Base-by-base conservation (phyloP, 2,113 vertebrate species). In the Psophia crepitans region DNA sequence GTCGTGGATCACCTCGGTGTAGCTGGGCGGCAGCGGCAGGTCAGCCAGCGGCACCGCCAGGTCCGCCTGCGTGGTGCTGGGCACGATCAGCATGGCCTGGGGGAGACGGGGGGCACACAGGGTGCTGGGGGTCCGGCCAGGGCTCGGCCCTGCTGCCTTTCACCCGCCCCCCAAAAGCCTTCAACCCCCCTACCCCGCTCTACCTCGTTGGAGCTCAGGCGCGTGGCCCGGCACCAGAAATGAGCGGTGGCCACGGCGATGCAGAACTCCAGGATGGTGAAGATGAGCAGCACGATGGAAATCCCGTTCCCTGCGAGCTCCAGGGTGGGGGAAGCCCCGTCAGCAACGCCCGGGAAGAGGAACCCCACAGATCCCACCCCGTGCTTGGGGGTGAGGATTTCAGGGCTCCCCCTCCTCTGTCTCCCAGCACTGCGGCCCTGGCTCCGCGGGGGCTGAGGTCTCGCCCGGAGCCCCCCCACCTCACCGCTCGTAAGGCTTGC, bases 221-320 rank as follows among this genome's bases (percentile, higher is more conserved):
- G 91, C 2, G 95, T 90, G 61, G 95, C 95, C 46, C 96, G 87
- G 88, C 93, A 97, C 90, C 89, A 95, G 70, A 97, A 97, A 23
- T 87, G 82, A 7, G 95, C 93, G 0, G 97, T 96, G 78, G 93
- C 91, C 43, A 97, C 87, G 0, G 95, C 97, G 1, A 95, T 96
- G 91, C 95, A 97, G 91, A 97, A 94, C 71, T 97, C 96, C 84
- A 97, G 96, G 82, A 97, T 26, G 56, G 96, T 95, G 86, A 97
- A 97, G 94, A 96, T 96, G 87, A 97, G 96, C 48, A 97, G 79
- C 43, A 97, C 95, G 16, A 95, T 90, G 60, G 94, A 97, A 82
- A 97, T 96, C 27, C 97, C 96, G 0, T 97, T 95, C 54, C 93
- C 95, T 82, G 94, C 90, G 9, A 94, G 94, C 96, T 97, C 85